Evolutionary conservation across 2,113 vertebrate species (phyloP).

Genomic region (Neoarius graeffei): DNA sequence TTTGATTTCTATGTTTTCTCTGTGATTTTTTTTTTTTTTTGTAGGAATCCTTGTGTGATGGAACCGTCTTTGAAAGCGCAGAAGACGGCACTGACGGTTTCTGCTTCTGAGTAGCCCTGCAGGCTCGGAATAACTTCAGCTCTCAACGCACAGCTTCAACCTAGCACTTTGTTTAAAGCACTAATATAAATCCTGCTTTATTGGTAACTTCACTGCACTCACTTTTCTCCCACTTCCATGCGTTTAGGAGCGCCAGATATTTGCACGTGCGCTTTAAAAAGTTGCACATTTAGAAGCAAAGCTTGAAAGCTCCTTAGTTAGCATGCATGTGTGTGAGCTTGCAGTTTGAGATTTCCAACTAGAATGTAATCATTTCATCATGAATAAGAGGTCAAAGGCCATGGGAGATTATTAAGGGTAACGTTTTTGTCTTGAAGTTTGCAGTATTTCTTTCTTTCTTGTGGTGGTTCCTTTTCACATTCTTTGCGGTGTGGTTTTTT

Average conservation of each 20-base stretch:
- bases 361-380: conserved; percentile 7
- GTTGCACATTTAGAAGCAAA: not conserved
- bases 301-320: not conserved
- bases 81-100: conserved; percentile 71
- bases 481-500: not conserved
- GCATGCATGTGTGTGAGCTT: conserved; percentile 5
- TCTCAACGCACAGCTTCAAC: conserved; percentile 4
- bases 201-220: conserved; percentile 10
- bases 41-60: conserved; percentile 75
- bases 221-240: conserved; percentile 15
- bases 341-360: not conserved
- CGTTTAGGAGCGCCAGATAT: not conserved
- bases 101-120: conserved; percentile 68
- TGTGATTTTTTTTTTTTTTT: conserved; percentile 50
- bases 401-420: not conserved
- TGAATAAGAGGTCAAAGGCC: not conserved
- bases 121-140: not conserved
- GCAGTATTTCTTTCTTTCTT: not conserved
- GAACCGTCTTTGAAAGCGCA: conserved; percentile 71
- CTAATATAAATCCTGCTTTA: not conserved
- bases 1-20: not conserved
- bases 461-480: not conserved
- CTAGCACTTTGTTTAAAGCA: not conserved
- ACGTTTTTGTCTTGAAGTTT: not conserved
- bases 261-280: not conserved